These are phyloP conservation scores for Maniola hyperantus DNA, from an alignment of 2,888 invertebrate species.

Conservation along the genomic window DNA sequence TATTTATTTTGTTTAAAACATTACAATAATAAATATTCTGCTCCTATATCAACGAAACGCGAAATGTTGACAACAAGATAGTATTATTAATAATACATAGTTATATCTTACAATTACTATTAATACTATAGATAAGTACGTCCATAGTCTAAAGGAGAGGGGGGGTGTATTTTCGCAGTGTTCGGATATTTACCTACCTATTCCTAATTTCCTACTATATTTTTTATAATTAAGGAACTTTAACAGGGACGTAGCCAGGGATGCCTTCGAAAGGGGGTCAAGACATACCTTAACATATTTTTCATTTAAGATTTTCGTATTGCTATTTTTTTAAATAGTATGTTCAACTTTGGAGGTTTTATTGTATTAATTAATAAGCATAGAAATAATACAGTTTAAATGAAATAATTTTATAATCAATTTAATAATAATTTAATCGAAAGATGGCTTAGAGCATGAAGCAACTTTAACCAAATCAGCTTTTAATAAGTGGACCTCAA, in stretches of 20 bases:
- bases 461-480: too few relatives aligned
- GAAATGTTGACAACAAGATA: constrained; percentile 75
- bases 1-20: constrained; percentile 79
- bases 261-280: background rate
- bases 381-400: too few relatives aligned
- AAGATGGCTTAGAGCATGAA: too few relatives aligned
- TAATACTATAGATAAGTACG: constrained; percentile 74
- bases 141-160: constrained; percentile 40
- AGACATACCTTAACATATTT: background rate
- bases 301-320: background rate
- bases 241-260: constrained; percentile 11
- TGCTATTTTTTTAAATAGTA: too few relatives aligned
- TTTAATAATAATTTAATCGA: too few relatives aligned
- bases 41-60: constrained; percentile 67
- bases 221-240: background rate
- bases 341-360: too few relatives aligned
- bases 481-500: too few relatives aligned
- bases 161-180: constrained; percentile 32
- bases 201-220: constrained; percentile 41
- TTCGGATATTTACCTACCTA: constrained; percentile 52
- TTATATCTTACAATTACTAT: constrained; percentile 65
- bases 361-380: too few relatives aligned
- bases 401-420: too few relatives aligned
- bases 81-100: constrained; percentile 25
- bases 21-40: constrained; percentile 67